These are phyloP conservation scores for Tetragonula carbonaria DNA, from an alignment of 2,888 invertebrate genomes.

Conservation along the genomic window DNA sequence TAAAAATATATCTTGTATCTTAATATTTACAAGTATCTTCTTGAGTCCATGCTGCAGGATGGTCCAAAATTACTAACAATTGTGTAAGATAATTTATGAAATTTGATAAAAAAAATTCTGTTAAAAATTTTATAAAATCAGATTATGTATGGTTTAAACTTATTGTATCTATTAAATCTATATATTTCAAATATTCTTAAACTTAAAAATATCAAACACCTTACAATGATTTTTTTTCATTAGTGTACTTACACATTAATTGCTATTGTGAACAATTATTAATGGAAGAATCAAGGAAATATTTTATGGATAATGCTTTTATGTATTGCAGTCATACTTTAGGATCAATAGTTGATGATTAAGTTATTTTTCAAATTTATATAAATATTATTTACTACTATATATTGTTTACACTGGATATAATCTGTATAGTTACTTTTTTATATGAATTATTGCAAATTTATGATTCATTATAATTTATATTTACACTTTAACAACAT, in stretches of 20 bases:
- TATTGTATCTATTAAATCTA: conserved; percentile 8
- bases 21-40: conserved; percentile 54
- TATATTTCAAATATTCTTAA: conserved; percentile 41
- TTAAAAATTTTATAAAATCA: conserved; percentile 51
- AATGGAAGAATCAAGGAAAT: conserved; percentile 61
- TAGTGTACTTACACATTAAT: conserved; percentile 54
- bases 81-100: conserved; percentile 47
- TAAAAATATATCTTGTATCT: conserved; percentile 59
- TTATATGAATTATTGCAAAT: conserved; percentile 37
- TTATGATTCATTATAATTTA: conserved; percentile 37
- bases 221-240: conserved; percentile 43
- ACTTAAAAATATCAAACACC: conserved; percentile 26
- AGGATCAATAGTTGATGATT: conserved; percentile 22
- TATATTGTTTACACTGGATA: conserved; percentile 27
- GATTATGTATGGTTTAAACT: conserved; percentile 38
- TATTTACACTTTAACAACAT: conserved; percentile 43
- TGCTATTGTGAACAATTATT: conserved; percentile 64
- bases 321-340: conserved; percentile 64
- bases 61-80: conserved; percentile 61
- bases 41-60: conserved; percentile 57
- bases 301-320: conserved; percentile 68
- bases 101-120: conserved; percentile 47
- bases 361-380: conserved; percentile 48
- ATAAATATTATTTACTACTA: conserved; percentile 39
- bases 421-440: conserved; percentile 40